Base-by-base conservation (phyloP, 30 jellyfish, hydroid and myxozoan species). In the Pseudorhiza aurosa region DNA sequence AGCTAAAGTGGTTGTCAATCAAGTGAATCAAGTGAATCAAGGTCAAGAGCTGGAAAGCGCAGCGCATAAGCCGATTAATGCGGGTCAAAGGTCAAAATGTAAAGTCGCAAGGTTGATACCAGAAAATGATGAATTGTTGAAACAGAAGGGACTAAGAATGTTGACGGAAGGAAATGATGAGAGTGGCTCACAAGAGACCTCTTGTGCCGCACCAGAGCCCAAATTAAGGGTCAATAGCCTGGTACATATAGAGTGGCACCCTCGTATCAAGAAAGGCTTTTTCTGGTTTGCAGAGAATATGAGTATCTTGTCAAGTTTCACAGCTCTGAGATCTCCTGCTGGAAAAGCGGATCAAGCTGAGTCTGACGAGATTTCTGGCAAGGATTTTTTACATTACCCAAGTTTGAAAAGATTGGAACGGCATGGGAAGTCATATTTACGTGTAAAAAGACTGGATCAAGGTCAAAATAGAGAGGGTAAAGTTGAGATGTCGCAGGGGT, bases 1-100 rank as follows among this genome's bases (percentile, higher is more conserved):
- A 3, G 88, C 88, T 1, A 58, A 76, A 42, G 58, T 58, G 7
- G 60, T 26, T 8, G 42, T 49, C 39, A 45, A 72, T 25, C 58
- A 51, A 28, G 26, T 42, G 14, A 21, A 29, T 5, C 43, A 12
- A 26, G 28, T 12, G 22, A 56, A n/a, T n/a, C 42, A 25, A 25
- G 83, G 69, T 21, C 83, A 69, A 17, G 15, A 11, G 27, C 31
- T 57, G 18, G 47, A 35, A 29, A 11, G 1, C 14, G 25, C 50
- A 42, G 15, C 8, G 22, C 67, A 68, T 27, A 58, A 19, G 21
- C 28, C 29, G 18, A 18, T 7, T 58, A 31, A 21, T 6, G 14
- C 46, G 28, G 5, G 45, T 9, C 62, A 32, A 65, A 31, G 1
- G 37, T 15, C 19, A 65, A 35, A 33, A 15, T 17, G 19, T 33